Percentiles rank a stretch among this genome's conserved stretches.
These are phyloP conservation scores for Dolichomitus sp. DNA, from an alignment of 2,888 invertebrate species.

Conservation along the genomic window DNA sequence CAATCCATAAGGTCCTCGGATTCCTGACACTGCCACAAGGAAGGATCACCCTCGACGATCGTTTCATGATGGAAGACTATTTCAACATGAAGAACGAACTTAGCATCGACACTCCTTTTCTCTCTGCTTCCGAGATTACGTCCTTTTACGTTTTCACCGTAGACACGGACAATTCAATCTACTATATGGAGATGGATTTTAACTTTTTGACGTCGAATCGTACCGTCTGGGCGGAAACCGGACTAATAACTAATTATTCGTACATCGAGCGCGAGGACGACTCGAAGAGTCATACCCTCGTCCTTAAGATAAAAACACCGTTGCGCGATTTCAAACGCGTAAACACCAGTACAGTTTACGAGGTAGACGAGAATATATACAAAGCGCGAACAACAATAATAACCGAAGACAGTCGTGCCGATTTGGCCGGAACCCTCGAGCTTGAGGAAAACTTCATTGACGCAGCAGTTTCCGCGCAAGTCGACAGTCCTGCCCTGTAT, in stretches of 20 bases:
- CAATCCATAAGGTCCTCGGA: slow-evolving; percentile 78
- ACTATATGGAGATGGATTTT: slow-evolving; percentile 87
- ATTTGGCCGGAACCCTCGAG: slow-evolving; percentile 88
- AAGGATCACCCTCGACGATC: slow-evolving; percentile 88
- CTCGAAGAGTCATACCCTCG: slow-evolving; percentile 85
- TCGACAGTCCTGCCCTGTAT: slow-evolving; percentile 89
- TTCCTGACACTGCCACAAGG: slow-evolving; percentile 87
- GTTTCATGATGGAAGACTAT: slow-evolving; percentile 87
- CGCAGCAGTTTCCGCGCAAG: slow-evolving; percentile 88
- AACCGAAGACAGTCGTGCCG: slow-evolving; percentile 87
- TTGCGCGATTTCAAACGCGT: slow-evolving; percentile 87
- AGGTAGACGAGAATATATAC: slow-evolving; percentile 87
- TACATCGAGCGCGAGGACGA: slow-evolving; percentile 84
- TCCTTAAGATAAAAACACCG: slow-evolving; percentile 88
- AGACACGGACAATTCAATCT: slow-evolving; percentile 83
- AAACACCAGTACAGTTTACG: slow-evolving; percentile 85
- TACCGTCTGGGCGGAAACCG: slow-evolving; percentile 86
- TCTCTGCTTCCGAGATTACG: slow-evolving; percentile 86
- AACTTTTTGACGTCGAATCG: slow-evolving; percentile 82
- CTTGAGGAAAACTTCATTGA: slow-evolving; percentile 90
- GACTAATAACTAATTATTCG: slow-evolving; percentile 87
- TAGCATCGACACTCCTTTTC: slow-evolving; percentile 88
- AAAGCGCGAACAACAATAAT: slow-evolving; percentile 87
- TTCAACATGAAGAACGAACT: slow-evolving; percentile 88
- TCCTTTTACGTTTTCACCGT: slow-evolving; percentile 87